A percentile compares a stretch with the other conserved stretches of the same genome.
Conservation (phyloP, 2,797 vertebrate genomes). For the Antrozous pallidus region DNA sequence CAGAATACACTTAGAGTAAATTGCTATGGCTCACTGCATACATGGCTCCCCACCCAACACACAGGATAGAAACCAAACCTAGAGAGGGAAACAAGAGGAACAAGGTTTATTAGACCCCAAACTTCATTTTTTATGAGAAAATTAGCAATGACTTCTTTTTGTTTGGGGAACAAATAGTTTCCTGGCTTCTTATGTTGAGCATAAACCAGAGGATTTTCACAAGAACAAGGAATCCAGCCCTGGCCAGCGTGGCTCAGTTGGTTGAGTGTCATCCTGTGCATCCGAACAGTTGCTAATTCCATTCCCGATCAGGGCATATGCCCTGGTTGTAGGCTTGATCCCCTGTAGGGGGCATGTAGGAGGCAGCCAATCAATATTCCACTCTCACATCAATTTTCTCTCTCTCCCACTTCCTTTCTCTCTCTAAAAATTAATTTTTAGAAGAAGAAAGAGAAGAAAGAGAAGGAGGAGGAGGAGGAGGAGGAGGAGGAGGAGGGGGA, state of each 20-base stretch:
- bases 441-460: too few species aligned
- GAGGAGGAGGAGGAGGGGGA: accelerated
- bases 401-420: too few species aligned
- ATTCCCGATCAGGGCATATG: too few species aligned
- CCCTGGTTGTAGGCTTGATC: too few species aligned
- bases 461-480: too few species aligned
- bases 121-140: slow-evolving; percentile 32
- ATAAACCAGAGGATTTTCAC: not conserved
- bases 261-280: too few species aligned
- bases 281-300: too few species aligned
- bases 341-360: too few species aligned
- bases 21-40: not conserved
- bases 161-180: slow-evolving; percentile 25
- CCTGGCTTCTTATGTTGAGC: not conserved
- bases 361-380: too few species aligned
- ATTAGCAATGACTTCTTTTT: slow-evolving; percentile 26
- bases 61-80: not conserved
- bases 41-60: not conserved
- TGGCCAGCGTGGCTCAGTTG: too few species aligned
- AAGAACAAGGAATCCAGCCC: not conserved
- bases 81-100: not conserved
- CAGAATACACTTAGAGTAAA: not conserved
- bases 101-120: not conserved
- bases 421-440: too few species aligned
- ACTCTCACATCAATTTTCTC: too few species aligned